Evolutionary conservation across 2,888 invertebrate species (phyloP), one percentile per base, ranked within the genome.

Genomic region (Temnothorax unifasciatus): DNA sequence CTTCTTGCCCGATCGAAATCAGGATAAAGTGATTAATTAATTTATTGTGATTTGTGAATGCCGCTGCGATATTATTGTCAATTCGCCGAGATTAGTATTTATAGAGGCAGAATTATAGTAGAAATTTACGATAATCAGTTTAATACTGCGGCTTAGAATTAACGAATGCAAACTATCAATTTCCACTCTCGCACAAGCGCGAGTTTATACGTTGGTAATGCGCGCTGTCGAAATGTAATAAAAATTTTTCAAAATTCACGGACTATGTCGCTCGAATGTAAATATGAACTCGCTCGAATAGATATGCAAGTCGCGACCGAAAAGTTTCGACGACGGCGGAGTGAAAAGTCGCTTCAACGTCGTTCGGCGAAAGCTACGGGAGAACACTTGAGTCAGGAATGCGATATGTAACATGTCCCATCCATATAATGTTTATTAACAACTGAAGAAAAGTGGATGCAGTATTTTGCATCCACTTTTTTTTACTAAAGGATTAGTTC

Each of bases 51-150:
- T 73, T 73, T 73, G 21, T 59, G 13, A 59, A 59, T 34, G 18
- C 34, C 34, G 34, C 34, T 47, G 21, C 38, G 34, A 29, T 59
- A 47, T 73, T 73, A 81, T 81, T 81, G 59, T 74, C 34, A 38
- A 73, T 73, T 57, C 15, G 34, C 21, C 18, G 54, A 4, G 11
- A 21, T 18, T n/a, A 21, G 21, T 54, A 74, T 73, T 74, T 81
- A 74, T 59, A 81, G 47, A 29, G 29, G 41, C 13, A 8, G 59
- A 34, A 59, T 81, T 81, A 54, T 21, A 81, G 59, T 34, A 34
- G 74, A 73, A 81, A 81, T 81, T 74, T 81, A 81, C 79, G 74
- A 21, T 81, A 74, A 81, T 73, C 74, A 29, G 38, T 81, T 71
- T 73, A 73, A 81, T 74, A 59, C 66, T n/a, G 59, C 74, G 74